phyloP scores from a whole-genome alignment of 2,888 invertebrate species.

The Aleiodes testaceus region DNA sequence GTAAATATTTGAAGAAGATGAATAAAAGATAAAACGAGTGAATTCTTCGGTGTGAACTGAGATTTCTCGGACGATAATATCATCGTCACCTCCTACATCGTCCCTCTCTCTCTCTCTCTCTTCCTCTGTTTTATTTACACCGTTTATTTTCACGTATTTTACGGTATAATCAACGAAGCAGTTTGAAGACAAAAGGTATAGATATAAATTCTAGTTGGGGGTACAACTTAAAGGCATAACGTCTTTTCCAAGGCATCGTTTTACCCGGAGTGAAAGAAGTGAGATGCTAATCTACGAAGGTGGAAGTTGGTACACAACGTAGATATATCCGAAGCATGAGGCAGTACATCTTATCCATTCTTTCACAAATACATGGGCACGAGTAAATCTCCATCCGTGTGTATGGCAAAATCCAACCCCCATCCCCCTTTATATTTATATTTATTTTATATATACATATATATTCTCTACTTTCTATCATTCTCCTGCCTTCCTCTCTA shows the following conservation, averaged over 20 bases:
- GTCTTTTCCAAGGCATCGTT: conserved; percentile 23
- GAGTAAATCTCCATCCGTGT: conserved; percentile 38
- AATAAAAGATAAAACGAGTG: conserved; percentile 11
- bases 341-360: conserved; percentile 36
- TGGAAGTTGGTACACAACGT: conserved; percentile 26
- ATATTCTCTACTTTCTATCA: too few species aligned
- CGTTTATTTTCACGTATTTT: conserved; percentile 19
- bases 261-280: conserved; percentile 8
- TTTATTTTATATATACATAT: conserved; percentile 45
- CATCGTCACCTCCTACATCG: conserved; percentile 13
- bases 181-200: conserved; percentile 7
- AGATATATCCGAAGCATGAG: conserved; percentile 41
- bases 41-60: conserved; percentile 6
- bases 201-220: too few species aligned
- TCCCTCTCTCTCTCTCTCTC: not conserved
- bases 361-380: conserved; percentile 24
- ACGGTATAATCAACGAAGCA: conserved; percentile 15
- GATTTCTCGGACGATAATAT: conserved; percentile 10
- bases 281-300: conserved; percentile 31
- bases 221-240: conserved; percentile 9
- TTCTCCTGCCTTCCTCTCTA: conserved; percentile 29
- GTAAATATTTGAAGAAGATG: not conserved
- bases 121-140: conserved; percentile 10
- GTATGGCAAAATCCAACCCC: conserved; percentile 18
- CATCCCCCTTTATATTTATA: conserved; percentile 51